Evolutionary conservation across 2,797 vertebrate species (phyloP).

Genomic region (Paedocypris micromegethes): DNA sequence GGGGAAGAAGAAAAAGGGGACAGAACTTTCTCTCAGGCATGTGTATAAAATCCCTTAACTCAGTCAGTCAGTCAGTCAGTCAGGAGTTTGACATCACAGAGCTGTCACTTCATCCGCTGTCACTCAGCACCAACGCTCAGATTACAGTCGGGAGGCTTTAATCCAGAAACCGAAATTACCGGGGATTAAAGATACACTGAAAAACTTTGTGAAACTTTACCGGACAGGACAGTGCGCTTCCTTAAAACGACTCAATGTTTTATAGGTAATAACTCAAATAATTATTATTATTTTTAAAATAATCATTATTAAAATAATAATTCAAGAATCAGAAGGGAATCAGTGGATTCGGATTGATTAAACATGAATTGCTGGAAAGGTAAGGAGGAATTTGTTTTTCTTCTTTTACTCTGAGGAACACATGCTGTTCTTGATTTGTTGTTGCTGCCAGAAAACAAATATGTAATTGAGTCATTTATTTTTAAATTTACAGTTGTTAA

Average conservation of each 20-base stretch:
- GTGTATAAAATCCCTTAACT: slow-evolving; percentile 65
- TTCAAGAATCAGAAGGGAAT: background rate
- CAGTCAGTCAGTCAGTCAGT: slow-evolving; percentile 59
- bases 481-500: too few relatives aligned
- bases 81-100: slow-evolving; percentile 12
- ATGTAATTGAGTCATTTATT: too few relatives aligned
- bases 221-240: background rate
- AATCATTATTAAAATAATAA: background rate
- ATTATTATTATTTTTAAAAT: background rate
- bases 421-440: too few relatives aligned
- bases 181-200: background rate
- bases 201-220: background rate
- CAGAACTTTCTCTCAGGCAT: slow-evolving; percentile 45
- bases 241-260: background rate
- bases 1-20: slow-evolving; percentile 47
- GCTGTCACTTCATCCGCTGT: slow-evolving; percentile 1
- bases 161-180: too few relatives aligned
- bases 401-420: background rate
- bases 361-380: slow-evolving; percentile 38
- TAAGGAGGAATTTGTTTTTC: slow-evolving; percentile 14
- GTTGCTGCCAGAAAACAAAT: too few relatives aligned
- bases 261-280: background rate
- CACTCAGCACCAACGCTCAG: background rate
- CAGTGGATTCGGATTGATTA: background rate
- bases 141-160: background rate